Base-by-base conservation (phyloP, 92 coral and sea anemone species). In the Parazoanthus swiftii region DNA sequence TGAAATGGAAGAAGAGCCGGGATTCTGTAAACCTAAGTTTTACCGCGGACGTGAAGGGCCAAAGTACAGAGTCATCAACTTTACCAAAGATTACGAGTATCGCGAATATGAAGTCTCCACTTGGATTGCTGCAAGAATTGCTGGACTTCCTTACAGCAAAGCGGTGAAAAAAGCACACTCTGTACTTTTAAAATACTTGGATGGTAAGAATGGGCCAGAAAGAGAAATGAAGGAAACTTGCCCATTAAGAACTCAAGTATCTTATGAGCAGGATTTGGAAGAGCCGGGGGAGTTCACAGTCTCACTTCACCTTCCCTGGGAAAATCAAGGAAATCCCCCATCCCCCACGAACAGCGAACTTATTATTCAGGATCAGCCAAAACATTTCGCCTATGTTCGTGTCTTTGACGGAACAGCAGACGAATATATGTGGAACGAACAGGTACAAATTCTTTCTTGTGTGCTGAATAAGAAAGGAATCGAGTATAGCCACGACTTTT, bases 11-110 rank as follows among this genome's bases (percentile, higher is more conserved):
- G 91, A 86, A 20, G 92, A 76, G 75, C 81, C 33, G 15, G 58
- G 59, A 4, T 95, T 93, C 85, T 91, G 84, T 13, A 95, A 93
- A 56, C 98, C 98, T 11, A 56, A 67, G 20, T 94, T 81, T 86
- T 95, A 95, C 82, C 93, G 98, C 3, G 90, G 88, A 29, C 94
- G 98, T 26, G 96, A 95, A 15, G 98, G 98, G 0, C 98, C 98
- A 25, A 95, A 89, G 80, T 95, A 91, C 82, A 87, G 90, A 3
- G 89, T 95, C 3, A 89, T 95, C 9, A 93, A 95, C 88, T 93
- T 90, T 76, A 95, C 96, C 8, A 82, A 44, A 25, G 94, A 95
- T 50, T 95, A 93, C 87, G 95, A 95, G 21, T 93, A 95, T 65
- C 93, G 98, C 14, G 88, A 89, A 38, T 95, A 95, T 80, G 94